Conservation (phyloP, 1,140 invertebrate species). For the Coptotermes formosanus region DNA sequence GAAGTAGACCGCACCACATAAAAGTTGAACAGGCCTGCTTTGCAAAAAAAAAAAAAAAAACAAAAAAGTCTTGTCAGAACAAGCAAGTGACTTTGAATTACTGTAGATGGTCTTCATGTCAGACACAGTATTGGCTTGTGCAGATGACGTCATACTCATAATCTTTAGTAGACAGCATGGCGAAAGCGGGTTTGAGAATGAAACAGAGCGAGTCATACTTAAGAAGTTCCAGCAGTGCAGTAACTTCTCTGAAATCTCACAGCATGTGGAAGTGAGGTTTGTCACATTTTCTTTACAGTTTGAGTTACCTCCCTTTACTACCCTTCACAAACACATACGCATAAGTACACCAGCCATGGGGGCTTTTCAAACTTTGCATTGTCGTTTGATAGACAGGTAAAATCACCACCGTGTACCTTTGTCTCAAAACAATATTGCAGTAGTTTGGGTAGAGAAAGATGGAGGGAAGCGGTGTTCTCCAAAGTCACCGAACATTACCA, state of each 20-base stretch:
- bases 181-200: background rate
- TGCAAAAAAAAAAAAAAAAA: too few species aligned
- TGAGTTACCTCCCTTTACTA: background rate
- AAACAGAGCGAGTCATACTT: background rate
- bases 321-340: background rate
- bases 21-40: too few species aligned
- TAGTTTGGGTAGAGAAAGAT: constrained; percentile 8
- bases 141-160: background rate
- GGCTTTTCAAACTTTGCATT: constrained; percentile 11
- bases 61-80: too few species aligned
- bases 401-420: background rate
- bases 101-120: background rate
- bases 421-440: constrained; percentile 19
- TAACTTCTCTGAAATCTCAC: background rate
- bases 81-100: background rate
- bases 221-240: background rate
- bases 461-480: background rate
- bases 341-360: background rate
- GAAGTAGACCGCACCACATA: too few species aligned
- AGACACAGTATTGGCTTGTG: background rate
- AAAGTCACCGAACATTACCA: constrained; percentile 9
- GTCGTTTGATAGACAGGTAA: constrained; percentile 15
- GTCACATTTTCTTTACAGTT: constrained; percentile 8
- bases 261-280: background rate
- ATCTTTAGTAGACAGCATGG: background rate